These are phyloP conservation scores for Trinorchestia longiramus DNA, from an alignment of 1,140 invertebrate species.

Conservation along the genomic window DNA sequence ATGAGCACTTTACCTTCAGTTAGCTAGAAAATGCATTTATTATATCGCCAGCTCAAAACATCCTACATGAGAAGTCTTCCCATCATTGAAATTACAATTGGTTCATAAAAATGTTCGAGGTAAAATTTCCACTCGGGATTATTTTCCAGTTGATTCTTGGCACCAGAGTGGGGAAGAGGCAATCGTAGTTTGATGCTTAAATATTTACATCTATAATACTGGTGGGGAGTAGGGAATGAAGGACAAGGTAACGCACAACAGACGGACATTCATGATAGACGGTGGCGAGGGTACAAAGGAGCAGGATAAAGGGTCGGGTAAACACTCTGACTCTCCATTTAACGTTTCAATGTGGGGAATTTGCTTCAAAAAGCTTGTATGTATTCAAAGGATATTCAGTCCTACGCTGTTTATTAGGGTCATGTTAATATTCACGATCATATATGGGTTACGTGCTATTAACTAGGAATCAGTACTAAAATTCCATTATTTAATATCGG, in stretches of 20 bases:
- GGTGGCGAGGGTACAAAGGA: not conserved
- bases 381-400: not conserved
- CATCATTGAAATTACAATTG: not conserved
- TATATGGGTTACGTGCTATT: not conserved
- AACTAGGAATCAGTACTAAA: no score
- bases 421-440: not conserved
- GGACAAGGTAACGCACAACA: conserved; percentile 19
- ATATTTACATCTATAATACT: conserved; percentile 53
- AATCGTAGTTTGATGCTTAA: conserved; percentile 15
- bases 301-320: not conserved
- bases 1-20: not conserved
- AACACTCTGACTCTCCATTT: conserved; percentile 43
- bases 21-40: not conserved
- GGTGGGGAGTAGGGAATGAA: conserved; percentile 24
- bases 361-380: not conserved
- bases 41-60: not conserved
- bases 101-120: not conserved
- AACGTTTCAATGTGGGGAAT: conserved; percentile 12
- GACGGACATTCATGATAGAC: conserved; percentile 25
- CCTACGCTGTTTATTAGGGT: not conserved
- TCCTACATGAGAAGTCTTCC: not conserved
- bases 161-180: conserved; percentile 42
- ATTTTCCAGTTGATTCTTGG: conserved; percentile 33
- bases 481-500: no score
- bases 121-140: conserved; percentile 10